phyloP scores from a whole-genome alignment of 1,140 invertebrate genomes.

The Phymorhynchus buccinoides region DNA sequence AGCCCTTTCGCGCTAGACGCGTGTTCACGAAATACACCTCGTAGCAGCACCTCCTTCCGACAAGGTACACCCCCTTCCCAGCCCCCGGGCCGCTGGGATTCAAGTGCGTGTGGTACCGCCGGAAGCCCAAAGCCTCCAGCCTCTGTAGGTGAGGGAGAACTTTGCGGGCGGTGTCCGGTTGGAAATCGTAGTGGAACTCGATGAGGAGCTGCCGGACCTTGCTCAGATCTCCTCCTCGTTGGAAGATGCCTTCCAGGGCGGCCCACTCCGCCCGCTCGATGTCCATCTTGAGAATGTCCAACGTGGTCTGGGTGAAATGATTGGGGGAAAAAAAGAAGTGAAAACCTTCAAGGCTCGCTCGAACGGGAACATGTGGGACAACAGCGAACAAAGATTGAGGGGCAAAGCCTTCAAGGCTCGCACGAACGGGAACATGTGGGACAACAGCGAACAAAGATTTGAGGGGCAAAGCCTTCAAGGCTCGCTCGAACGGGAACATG shows the following conservation, averaged over 20 bases:
- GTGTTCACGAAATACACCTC: neutral
- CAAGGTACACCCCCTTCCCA: neutral
- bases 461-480: too few relatives aligned
- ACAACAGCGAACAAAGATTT: too few relatives aligned
- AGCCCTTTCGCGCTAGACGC: too few relatives aligned
- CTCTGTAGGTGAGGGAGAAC: neutral
- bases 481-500: too few relatives aligned
- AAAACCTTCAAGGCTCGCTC: too few relatives aligned
- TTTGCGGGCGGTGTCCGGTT: neutral
- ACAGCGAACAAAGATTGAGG: too few relatives aligned
- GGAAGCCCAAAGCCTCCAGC: neutral
- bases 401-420: too few relatives aligned
- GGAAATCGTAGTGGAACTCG: constrained; percentile 36
- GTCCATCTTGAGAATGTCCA: constrained; percentile 50
- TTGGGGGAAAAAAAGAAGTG: neutral
- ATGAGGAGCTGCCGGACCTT: constrained; percentile 40
- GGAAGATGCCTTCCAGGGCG: constrained; percentile 27
- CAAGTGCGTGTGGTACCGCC: neutral
- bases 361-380: too few relatives aligned
- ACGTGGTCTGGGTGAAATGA: neutral
- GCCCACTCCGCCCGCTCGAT: constrained; percentile 43
- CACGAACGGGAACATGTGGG: too few relatives aligned
- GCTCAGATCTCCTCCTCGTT: constrained; percentile 19
- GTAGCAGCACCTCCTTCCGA: neutral
- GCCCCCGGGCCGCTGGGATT: neutral